These are phyloP conservation scores for Charanyca ferruginea DNA, from an alignment of 2,888 invertebrate species.

Conservation along the genomic window DNA sequence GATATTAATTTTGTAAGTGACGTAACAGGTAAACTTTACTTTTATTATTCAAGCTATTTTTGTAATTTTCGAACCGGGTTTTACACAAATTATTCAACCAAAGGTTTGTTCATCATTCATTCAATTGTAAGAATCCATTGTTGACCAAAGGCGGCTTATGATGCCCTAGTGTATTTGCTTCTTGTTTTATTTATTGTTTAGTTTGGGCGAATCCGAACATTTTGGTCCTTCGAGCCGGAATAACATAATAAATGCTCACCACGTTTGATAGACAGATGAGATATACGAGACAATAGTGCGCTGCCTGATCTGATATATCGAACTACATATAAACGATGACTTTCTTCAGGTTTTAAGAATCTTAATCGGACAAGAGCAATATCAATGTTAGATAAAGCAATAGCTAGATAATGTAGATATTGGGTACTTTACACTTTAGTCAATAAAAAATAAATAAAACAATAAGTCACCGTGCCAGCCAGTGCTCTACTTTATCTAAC, in stretches of 20 bases:
- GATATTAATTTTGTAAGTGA: neutral
- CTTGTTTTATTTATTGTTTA: too few relatives aligned
- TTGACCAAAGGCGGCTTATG: too few relatives aligned
- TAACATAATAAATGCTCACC: too few relatives aligned
- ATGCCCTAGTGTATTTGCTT: too few relatives aligned
- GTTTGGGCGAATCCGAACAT: neutral
- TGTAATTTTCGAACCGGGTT: neutral
- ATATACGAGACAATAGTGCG: neutral
- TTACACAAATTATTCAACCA: neutral
- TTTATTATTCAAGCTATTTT: slow-evolving; percentile 6
- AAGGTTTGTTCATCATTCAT: too few relatives aligned
- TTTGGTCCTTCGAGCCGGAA: neutral
- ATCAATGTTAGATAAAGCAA: neutral
- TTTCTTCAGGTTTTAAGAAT: too few relatives aligned
- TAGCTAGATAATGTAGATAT: neutral
- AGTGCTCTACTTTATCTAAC: slow-evolving; percentile 16
- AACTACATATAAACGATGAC: too few relatives aligned
- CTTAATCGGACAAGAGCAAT: slow-evolving; percentile 17
- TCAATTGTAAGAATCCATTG: too few relatives aligned
- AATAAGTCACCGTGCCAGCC: slow-evolving; percentile 9
- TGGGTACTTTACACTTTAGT: neutral
- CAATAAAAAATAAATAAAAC: slow-evolving; percentile 8
- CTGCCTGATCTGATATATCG: neutral
- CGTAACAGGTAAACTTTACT: slow-evolving; percentile 3
- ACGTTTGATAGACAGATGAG: neutral